Base-by-base conservation (phyloP, 2,888 invertebrate genomes). In the Drosophila phalerata region DNA sequence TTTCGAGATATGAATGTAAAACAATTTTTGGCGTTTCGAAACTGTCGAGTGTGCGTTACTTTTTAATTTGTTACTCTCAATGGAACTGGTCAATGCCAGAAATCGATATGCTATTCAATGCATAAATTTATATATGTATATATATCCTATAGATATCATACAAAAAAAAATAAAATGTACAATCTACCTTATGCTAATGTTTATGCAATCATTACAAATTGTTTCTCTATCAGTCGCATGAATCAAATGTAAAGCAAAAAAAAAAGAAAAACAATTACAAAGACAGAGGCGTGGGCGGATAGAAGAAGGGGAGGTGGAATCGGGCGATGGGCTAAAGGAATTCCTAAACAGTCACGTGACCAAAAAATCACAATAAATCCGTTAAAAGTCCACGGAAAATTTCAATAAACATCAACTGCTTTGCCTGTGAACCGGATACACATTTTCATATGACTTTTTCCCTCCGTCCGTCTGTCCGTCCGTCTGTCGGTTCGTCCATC, bases 1-100 rank as follows among this genome's bases (percentile, higher is more conserved):
- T 90, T 89, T 88, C 90, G 89, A 92, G 91, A 92, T 92, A 92
- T 92, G 92, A 92, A 92, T 92, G 91, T 90, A 90, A 91, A 91
- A 92, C 91, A 90, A 90, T 91, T 91, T 89, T 68, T 74, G 51
- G 67, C 43, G 72, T 69, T 74, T 48, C 15, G 62, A 73, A 77
- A 82, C 76, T 76, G 85, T 82, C 85, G 78, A 85, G 62, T 74
- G 67, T 69, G 69, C 60, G 69, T 73, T 62, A 77, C 61, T 76
- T 80, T 85, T 68, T 76, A 85, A 85, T 85, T 84, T 84, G 81
- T 83, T 73, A 62, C 70, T 67, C 70, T 80, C 72, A 65, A 57
- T 49, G 64, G 49, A 70, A 45, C 61, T 62, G 58, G 37, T 28
- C 22, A 19, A 49, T 32, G 43, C 17, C 32, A 42, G 30, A 51